Conservation (phyloP, 2,797 vertebrate genomes). For the Anguilla anguilla region DNA sequence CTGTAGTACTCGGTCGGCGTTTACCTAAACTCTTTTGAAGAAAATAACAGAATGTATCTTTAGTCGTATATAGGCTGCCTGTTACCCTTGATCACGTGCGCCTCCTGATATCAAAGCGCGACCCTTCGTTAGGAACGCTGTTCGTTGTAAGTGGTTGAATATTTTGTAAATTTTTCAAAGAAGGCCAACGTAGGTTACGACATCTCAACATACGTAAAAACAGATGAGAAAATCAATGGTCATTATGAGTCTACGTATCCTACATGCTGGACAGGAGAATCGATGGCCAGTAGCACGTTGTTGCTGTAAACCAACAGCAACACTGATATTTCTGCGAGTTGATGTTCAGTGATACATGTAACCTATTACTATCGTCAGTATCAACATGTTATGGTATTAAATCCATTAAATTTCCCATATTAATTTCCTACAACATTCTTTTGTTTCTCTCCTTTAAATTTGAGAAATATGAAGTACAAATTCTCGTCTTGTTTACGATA, state of each 20-base stretch:
- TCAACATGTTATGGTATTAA: not conserved
- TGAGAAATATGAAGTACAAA: not conserved
- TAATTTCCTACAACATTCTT: not conserved
- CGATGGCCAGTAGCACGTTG: constrained; percentile 67
- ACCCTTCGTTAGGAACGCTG: not conserved
- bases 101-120: not conserved
- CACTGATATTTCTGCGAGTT: not conserved
- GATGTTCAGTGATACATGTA: not conserved
- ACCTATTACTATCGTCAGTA: not conserved
- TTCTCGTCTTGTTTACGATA: not conserved
- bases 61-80: not conserved
- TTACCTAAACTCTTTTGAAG: not conserved
- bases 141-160: not conserved
- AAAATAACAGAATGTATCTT: not conserved
- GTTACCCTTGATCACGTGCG: not conserved
- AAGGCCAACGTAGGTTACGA: not conserved
- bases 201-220: constrained; percentile 10
- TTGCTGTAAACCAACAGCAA: not conserved
- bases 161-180: not conserved
- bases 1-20: not conserved
- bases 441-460: not conserved
- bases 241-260: constrained; percentile 72
- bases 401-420: not conserved
- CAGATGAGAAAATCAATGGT: constrained; percentile 9
- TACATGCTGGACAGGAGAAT: constrained; percentile 74